Evolutionary conservation across 1,140 invertebrate species (phyloP).

Genomic region (Caenorhabditis tropicalis): DNA sequence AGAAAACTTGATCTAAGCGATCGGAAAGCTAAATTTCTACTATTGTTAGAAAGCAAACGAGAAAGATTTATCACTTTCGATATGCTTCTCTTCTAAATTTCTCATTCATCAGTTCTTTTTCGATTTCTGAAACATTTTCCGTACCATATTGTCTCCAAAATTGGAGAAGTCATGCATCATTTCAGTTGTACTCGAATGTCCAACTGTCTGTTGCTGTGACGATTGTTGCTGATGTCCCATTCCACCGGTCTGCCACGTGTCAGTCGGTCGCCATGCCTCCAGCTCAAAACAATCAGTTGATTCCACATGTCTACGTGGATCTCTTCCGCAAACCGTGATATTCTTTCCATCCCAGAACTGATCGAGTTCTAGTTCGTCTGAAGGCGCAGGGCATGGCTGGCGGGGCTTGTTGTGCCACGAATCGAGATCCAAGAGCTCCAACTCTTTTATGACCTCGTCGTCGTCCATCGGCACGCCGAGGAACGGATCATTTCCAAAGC

Average conservation of each 20-base stretch:
- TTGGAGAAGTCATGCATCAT: conserved; percentile 29
- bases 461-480: conserved; percentile 28
- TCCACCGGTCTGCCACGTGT: conserved; percentile 3
- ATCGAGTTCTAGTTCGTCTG: conserved; percentile 25
- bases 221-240: background rate
- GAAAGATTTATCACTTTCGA: no score
- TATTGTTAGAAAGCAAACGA: no score
- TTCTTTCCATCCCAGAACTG: conserved; percentile 29
- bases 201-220: background rate
- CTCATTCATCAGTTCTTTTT: no score
- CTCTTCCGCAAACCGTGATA: conserved; percentile 24
- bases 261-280: conserved; percentile 33
- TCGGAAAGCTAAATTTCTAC: no score
- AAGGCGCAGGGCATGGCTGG: background rate
- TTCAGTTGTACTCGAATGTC: conserved; percentile 25
- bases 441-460: conserved; percentile 24
- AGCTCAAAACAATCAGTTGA: conserved; percentile 39
- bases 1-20: no score
- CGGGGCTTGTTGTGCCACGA: background rate
- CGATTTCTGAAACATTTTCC: background rate
- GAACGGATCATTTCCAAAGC: conserved; percentile 20
- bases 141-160: conserved; percentile 37
- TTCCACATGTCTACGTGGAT: conserved; percentile 3
- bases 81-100: no score
- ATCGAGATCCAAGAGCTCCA: background rate